Evolutionary conservation across 2,888 invertebrate genomes (phyloP), one percentile per base, ranked within the genome.

Genomic region (Tetragonisca angustula): DNA sequence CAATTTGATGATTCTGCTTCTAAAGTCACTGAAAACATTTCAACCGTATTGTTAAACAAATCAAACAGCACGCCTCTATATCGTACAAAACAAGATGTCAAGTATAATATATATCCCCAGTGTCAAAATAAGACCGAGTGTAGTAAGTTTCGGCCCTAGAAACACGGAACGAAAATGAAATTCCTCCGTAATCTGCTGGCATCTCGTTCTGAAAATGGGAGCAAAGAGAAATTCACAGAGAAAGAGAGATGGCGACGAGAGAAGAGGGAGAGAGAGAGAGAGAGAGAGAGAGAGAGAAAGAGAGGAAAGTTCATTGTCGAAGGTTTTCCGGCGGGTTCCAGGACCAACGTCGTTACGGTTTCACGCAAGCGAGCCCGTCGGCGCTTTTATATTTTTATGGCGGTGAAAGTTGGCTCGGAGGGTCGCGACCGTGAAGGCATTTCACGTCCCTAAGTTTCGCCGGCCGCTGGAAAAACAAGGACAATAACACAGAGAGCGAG

Each of bases 301-400:
- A 52, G 52, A 21, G 4, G 56, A 49, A 76, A 64, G 72, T 69
- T 76, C 64, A 76, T 83, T 76, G 83, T 83, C 59, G 59, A 56
- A 71, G 76, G 70, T 73, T 76, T 70, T 71, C 67, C 56, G 36
- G n/a, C 62, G 70, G 19, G 32, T 64, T 24, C 65, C 64, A 50
- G 76, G 65, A 27, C 6, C 54, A 64, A 36, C 54, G 32, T 56
- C 49, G 72, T 72, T 74, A 70, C 65, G 76, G 83, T 89, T 89
- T 84, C 81, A 85, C 85, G 87, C 81, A 89, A 90, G 77, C 81
- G 54, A 76, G 73, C 24, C 27, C 88, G 85, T 85, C 90, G 88
- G 90, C 88, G 90, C 91, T 92, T 91, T 93, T 93, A 91, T 91
- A 93, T 94, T 94, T 94, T 94, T 94, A 94, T 93, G 93, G 92